Percentiles rank a stretch among this genome's conserved stretches.
Conservation (phyloP, 1,140 invertebrate species). For the Rhopalosiphum maidis region DNA sequence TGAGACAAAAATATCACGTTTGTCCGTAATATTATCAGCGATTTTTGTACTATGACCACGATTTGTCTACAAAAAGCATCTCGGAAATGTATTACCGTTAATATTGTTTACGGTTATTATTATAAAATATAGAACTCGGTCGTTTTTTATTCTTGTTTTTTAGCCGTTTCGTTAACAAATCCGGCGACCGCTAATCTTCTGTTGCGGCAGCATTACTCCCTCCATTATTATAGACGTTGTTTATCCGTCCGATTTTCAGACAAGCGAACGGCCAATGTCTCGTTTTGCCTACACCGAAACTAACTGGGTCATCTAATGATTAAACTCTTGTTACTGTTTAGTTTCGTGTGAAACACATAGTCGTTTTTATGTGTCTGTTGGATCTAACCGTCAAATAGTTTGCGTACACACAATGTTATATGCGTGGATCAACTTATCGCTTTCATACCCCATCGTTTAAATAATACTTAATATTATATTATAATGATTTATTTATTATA, state of each 20-base stretch:
- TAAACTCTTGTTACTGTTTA: constrained; percentile 15
- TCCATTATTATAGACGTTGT: neutral
- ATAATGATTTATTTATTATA: neutral
- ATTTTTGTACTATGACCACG: too few species aligned
- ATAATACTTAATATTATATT: neutral
- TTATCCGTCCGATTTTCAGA: neutral
- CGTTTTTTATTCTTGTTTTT: neutral
- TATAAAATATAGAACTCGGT: neutral
- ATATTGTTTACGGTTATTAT: neutral
- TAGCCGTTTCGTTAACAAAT: neutral
- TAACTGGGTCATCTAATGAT: constrained; percentile 27
- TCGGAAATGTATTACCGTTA: neutral
- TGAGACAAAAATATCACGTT: neutral
- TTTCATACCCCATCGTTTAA: neutral
- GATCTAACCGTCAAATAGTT: constrained; percentile 24
- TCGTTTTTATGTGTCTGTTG: neutral
- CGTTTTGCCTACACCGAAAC: neutral
- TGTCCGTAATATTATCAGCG: neutral
- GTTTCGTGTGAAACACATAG: neutral
- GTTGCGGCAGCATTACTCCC: neutral
- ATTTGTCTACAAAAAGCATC: neutral
- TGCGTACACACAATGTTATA: neutral
- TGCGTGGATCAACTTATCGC: neutral
- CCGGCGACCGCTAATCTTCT: neutral
- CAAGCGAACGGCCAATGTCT: neutral